Evolutionary conservation across 1,140 invertebrate species (phyloP).

Genomic region (Drosophila equinoxialis): DNA sequence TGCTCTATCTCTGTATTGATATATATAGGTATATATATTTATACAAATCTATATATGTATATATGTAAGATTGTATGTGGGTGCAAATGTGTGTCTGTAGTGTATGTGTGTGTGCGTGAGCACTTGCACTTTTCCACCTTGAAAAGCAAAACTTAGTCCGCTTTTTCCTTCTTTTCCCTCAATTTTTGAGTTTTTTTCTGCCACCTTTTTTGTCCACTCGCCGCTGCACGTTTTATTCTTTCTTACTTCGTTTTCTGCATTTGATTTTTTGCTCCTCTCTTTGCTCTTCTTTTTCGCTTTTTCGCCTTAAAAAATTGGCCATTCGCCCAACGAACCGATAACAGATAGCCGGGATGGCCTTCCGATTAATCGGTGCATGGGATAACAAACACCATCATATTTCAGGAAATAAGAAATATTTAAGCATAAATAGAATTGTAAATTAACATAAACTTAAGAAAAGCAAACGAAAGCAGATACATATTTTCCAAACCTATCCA

Average conservation of each 20-base stretch:
- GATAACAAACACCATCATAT: too few species aligned
- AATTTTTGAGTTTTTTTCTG: constrained; percentile 3
- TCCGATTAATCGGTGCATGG: too few species aligned
- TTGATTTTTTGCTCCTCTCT: constrained; percentile 34
- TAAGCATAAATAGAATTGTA: too few species aligned
- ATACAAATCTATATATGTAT: constrained; percentile 2
- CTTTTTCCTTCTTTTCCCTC: constrained; percentile 33
- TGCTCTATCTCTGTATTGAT: constrained; percentile 28
- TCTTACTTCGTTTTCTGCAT: constrained; percentile 34
- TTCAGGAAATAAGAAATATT: too few species aligned
- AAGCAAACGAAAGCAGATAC: too few species aligned
- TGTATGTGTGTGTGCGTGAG: constrained; percentile 3
- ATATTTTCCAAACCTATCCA: too few species aligned
- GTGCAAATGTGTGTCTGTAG: constrained; percentile 3
- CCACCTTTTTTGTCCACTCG: not conserved
- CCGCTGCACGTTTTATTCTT: constrained; percentile 9
- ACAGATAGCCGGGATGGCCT: too few species aligned
- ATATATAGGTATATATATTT: constrained; percentile 8
- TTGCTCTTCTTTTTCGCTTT: constrained; percentile 21
- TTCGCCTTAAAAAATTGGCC: too few species aligned
- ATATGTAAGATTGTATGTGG: constrained; percentile 5
- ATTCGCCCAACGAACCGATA: too few species aligned
- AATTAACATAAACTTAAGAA: too few species aligned
- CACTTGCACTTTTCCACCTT: constrained; percentile 12
- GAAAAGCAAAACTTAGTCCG: constrained; percentile 22